phyloP scores from a whole-genome alignment of 2,113 vertebrate species.

The Dasyurus viverrinus region DNA sequence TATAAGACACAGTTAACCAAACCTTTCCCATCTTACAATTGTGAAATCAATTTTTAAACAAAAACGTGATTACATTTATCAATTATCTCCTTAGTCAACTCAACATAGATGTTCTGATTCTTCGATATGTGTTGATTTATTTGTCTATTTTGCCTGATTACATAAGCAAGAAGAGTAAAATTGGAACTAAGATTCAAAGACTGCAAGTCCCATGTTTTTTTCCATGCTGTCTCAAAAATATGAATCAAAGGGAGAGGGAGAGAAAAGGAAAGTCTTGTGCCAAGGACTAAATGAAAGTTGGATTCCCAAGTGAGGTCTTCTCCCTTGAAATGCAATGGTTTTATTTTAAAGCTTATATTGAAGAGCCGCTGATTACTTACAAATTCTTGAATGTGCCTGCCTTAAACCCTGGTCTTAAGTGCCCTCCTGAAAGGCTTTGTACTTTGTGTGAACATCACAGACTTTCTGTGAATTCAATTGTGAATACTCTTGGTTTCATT shows the following conservation, averaged over 20 bases:
- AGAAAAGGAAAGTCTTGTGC: not conserved
- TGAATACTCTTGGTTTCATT: conserved; percentile 48
- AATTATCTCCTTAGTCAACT: not conserved
- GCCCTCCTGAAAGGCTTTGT: conserved; percentile 48
- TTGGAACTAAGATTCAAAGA: not conserved
- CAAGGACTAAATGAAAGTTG: not conserved
- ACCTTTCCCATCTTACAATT: not conserved
- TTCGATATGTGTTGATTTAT: not conserved
- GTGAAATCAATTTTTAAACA: not conserved
- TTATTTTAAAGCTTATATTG: conserved; percentile 21
- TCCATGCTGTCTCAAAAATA: not conserved
- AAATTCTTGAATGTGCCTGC: conserved; percentile 8
- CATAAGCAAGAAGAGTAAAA: not conserved
- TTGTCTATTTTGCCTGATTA: not conserved
- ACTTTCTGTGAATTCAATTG: conserved; percentile 46
- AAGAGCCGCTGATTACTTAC: not conserved
- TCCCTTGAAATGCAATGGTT: conserved; percentile 20
- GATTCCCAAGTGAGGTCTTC: not conserved
- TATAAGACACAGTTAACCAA: not conserved
- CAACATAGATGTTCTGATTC: not conserved
- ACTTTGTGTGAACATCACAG: conserved; percentile 30
- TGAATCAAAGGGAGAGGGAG: not conserved
- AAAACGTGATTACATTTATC: not conserved
- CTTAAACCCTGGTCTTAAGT: conserved; percentile 43
- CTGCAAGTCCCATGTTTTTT: not conserved